Conservation (phyloP, 2,113 vertebrate species). For the Paralichthys olivaceus region DNA sequence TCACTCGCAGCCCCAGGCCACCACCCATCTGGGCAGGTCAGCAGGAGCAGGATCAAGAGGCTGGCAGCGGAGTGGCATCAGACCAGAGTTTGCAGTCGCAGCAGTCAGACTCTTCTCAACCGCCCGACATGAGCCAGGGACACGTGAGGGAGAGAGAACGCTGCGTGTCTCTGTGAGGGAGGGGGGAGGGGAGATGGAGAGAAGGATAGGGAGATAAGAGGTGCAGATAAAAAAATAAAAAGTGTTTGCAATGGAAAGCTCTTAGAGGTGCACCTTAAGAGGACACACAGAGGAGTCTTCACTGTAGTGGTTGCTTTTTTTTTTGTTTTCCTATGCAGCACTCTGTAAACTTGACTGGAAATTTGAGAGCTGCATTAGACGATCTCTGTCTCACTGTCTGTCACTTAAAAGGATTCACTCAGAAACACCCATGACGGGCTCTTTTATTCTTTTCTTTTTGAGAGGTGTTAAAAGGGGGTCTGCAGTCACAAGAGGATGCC, state of each 20-base stretch:
- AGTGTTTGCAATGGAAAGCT: slow-evolving; percentile 51
- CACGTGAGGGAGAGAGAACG: slow-evolving; percentile 45
- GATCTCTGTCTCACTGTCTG: slow-evolving; percentile 16
- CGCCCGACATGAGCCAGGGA: slow-evolving; percentile 44
- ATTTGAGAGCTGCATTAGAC: slow-evolving; percentile 10
- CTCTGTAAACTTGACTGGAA: slow-evolving; percentile 30
- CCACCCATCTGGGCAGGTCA: slow-evolving; percentile 30
- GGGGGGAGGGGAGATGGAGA: slow-evolving; percentile 24
- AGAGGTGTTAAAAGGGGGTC: slow-evolving; percentile 46
- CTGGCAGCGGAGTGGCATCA: slow-evolving; percentile 42
- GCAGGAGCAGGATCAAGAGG: slow-evolving; percentile 19
- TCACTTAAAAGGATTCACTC: slow-evolving; percentile 21
- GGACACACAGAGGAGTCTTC: slow-evolving; percentile 26
- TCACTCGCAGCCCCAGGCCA: slow-evolving; percentile 7
- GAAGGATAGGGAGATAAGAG: slow-evolving; percentile 49
- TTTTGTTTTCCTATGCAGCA: slow-evolving; percentile 24
- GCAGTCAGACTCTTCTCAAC: slow-evolving; percentile 32
- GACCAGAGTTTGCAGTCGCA: slow-evolving; percentile 41
- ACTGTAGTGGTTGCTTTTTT: slow-evolving; percentile 32
- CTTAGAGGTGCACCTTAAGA: slow-evolving; percentile 42
- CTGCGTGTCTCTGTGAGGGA: slow-evolving; percentile 22
- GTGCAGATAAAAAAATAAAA: slow-evolving; percentile 22
- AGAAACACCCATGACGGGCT: slow-evolving; percentile 26
- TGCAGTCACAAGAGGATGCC: slow-evolving; percentile 45
- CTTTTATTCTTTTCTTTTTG: slow-evolving; percentile 14